Evolutionary conservation across 2,797 vertebrate species (phyloP), one percentile per base, ranked within the genome.

Genomic region (Triplophysa bombifrons): DNA sequence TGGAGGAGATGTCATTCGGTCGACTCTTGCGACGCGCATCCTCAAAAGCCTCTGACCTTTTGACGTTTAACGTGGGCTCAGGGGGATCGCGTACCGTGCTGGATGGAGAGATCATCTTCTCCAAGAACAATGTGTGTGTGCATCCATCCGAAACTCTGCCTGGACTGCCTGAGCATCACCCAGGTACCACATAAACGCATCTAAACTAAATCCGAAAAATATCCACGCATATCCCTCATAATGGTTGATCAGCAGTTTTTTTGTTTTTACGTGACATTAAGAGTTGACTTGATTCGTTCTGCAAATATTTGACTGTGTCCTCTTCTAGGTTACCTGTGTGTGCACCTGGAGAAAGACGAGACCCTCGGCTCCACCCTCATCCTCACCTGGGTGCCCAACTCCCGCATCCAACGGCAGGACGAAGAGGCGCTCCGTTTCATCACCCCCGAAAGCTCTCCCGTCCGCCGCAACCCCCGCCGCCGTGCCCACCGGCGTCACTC

Each of bases 91-190:
- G 93, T 50, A 83, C 91, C 0, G 2, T 93, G 19, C 93, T 96
- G 30, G 96, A 98, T 8, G 97, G 97, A 65, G 98, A 98, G 86
- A 96, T 98, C 85, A 94, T 99, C 90, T 99, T 96, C 93, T 99
- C 98, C 68, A 99, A 99, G 90, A 99, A 99, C 91, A 99, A 99
- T 88, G 96, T 99, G 80, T 99, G 98, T 1, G 97, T 99, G 66
- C 98, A 99, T 82, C 96, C 96, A 0, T 92, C 95, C 0, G 97
- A 99, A 90, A 93, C 95, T 72, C 92, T 98, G 78, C 96, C 96
- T 0, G 94, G 95, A 81, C 84, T 95, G 13, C 95, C 95, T 3
- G 96, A 98, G 87, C 97, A 99, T 86, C 96, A 99, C 83, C 98
- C 98, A 95, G 98, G 98, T 99, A 70, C 89, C 19, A 48, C 44